Base-by-base conservation (phyloP, 1,140 invertebrate species). In the Drosophila bipectinata region DNA sequence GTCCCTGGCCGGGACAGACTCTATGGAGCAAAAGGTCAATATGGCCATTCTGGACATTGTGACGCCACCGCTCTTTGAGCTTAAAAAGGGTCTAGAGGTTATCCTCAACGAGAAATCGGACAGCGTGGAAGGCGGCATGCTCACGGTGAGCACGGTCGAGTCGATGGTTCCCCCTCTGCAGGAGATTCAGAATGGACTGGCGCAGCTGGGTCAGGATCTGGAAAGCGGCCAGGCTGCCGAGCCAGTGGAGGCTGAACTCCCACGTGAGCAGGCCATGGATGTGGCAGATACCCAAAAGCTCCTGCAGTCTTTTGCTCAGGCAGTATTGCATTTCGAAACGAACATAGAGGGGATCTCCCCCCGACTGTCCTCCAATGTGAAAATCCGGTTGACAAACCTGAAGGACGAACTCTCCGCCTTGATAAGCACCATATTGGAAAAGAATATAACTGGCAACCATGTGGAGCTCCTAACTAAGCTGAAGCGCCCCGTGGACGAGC, bases 11-110 rank as follows among this genome's bases (percentile, higher is more conserved):
- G 90, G 88, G 0, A 79, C 92, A 53, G 93, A 93, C 64, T 92
- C 93, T 0, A 73, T 93, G 55, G 91, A 92, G 24, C 93, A 93
- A 67, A 93, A 93, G 63, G 79, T 93, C 9, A 92, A 93, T 48
- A 90, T 92, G 76, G 92, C 92, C 14, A 90, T 93, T 49, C 78
- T 94, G 15, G 93, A 94, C 57, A 92, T 92, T 62, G 91, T 94
- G 0, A 91, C 91, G 1, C 88, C 92, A 21, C 93, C 93, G 1
- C 81, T 94, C 6, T 91, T 92, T 57, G 92, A 93, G 64, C 80
- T 94, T 2, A 92, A 92, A 12, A 93, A 92, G 76, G 91, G 92
- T 4, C 62, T 93, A 21, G 92, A 93, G 66, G 79, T 91, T 1
- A 92, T 93, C 9, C 52, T 79, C 0, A 75, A 72, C 12, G 80